phyloP scores from a whole-genome alignment of 2,113 vertebrate genomes.

The Falcunculus frontatus region DNA sequence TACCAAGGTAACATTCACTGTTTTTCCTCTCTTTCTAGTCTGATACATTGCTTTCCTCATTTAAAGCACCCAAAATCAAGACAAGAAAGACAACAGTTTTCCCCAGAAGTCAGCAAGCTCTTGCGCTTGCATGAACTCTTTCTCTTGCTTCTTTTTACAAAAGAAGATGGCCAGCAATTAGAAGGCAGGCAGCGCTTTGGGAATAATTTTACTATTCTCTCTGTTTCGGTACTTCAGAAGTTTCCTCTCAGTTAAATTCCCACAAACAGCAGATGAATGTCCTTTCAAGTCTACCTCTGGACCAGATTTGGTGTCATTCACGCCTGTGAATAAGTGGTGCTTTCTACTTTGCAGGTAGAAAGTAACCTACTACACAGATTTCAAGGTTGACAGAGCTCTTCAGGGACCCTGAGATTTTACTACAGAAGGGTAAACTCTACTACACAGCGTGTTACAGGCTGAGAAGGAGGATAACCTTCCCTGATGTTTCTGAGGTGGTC shows the following conservation, averaged over 20 bases:
- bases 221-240: neutral
- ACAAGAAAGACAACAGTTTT: neutral
- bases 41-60: neutral
- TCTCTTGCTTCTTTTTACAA: neutral
- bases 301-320: neutral
- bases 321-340: neutral
- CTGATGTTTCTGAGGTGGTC: neutral
- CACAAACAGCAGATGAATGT: neutral
- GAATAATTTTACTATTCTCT: neutral
- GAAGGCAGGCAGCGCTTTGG: neutral
- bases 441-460: accelerated
- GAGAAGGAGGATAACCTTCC: neutral
- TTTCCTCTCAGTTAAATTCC: neutral
- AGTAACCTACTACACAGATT: neutral
- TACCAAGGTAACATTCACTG: neutral
- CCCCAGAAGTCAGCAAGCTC: neutral
- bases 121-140: neutral
- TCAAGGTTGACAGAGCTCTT: neutral
- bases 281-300: slow-evolving; percentile 1
- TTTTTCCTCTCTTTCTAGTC: neutral
- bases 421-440: neutral
- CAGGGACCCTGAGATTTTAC: neutral
- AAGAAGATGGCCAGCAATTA: neutral
- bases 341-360: neutral
- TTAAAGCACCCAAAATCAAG: neutral